Base-by-base conservation (phyloP, 2,888 invertebrate genomes). In the Papilio elwesi region DNA sequence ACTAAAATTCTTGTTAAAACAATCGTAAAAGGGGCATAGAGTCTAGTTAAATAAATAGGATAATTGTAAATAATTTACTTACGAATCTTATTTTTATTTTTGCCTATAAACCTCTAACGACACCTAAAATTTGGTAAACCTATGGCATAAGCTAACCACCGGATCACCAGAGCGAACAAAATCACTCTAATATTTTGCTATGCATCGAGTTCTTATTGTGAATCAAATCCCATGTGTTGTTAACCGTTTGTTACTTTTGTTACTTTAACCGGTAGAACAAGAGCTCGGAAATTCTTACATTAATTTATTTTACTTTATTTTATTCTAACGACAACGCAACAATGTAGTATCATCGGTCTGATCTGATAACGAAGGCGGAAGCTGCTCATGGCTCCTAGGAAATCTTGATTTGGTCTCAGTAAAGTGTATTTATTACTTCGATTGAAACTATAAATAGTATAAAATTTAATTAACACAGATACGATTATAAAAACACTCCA, bases 281-380 rank as follows among this genome's bases (percentile, higher is more conserved):
- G 10, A 43, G 10, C 0, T n/a, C n/a, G 36, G 15, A 43, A n/a
- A 9, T 62, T 43, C 43, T 62, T 43, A 62, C 59, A 43, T 62
- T n/a, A n/a, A n/a, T n/a, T n/a, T n/a, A n/a, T n/a, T n/a, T n/a
- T n/a, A n/a, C n/a, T n/a, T 62, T 62, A 62, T 62, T 62, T 62
- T 43, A 62, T 62, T 62, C 59, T 62, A 62, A 62, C 43, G 59
- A 62, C 59, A 62, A 38, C 6, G 59, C 59, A 62, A 62, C 59
- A 62, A 43, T 62, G 59, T 59, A 57, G 57, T 36, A 43, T n/a
- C 43, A 43, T 62, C 15, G 55, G 26, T 11, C 43, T 43, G 59
- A 62, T 62, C 59, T 62, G 59, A 62, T 62, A 62, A 62, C 38
- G 38, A 62, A 62, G 59, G 59, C 59, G 59, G 59, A 62, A 43